These are phyloP conservation scores for Helicolenus hilgendorfi DNA, from an alignment of 2,797 vertebrate genomes.

Conservation along the genomic window DNA sequence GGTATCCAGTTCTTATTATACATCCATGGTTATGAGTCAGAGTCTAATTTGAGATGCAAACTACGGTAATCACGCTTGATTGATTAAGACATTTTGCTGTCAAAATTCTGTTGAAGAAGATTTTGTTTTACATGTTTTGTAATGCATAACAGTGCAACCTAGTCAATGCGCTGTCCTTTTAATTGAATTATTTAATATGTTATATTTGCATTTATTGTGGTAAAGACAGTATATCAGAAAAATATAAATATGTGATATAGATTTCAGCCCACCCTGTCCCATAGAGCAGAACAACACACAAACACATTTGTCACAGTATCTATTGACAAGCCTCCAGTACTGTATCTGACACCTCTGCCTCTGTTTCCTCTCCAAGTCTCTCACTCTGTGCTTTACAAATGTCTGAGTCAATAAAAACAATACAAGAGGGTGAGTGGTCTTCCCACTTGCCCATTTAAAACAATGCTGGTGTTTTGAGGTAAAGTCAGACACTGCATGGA, in stretches of 20 bases:
- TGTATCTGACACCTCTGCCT: slow-evolving; percentile 22
- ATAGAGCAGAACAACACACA: background rate
- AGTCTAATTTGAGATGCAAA: background rate
- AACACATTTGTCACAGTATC: background rate
- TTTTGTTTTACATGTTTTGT: background rate
- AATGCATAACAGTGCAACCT: background rate
- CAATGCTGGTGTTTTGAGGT: slow-evolving; percentile 35
- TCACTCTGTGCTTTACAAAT: slow-evolving; percentile 43
- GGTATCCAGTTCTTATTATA: too few species aligned
- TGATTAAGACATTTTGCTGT: background rate
- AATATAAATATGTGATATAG: background rate
- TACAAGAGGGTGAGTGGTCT: slow-evolving; percentile 33
- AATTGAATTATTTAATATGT: background rate
- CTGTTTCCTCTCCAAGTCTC: slow-evolving; percentile 34
- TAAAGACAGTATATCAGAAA: background rate
- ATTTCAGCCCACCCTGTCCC: background rate
- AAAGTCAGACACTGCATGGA: slow-evolving; percentile 21
- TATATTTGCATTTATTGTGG: background rate
- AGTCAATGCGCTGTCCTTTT: background rate
- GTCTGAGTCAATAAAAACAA: slow-evolving; percentile 72
- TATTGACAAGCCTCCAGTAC: slow-evolving; percentile 17
- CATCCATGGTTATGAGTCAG: too few species aligned
- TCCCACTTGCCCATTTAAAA: slow-evolving; percentile 53
- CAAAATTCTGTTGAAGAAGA: background rate
- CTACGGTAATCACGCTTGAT: background rate